Conservation (phyloP, 2,888 invertebrate genomes). For the Hartigia nigra region DNA sequence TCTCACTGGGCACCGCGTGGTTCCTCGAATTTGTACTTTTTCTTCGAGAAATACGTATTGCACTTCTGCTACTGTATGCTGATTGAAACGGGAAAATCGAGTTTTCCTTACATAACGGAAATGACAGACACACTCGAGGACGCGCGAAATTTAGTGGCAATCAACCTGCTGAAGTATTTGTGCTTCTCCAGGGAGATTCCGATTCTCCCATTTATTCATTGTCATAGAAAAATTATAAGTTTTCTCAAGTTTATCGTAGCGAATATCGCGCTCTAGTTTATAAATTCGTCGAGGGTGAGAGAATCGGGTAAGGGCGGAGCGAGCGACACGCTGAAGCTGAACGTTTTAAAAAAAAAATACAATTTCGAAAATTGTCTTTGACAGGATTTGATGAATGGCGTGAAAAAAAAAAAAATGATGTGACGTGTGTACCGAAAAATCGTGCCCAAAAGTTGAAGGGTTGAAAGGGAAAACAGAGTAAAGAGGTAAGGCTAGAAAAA, state of each 20-base stretch:
- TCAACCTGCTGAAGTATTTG: slow-evolving; percentile 63
- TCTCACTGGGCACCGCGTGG: slow-evolving; percentile 52
- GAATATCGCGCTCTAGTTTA: background rate
- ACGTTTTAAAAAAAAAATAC: background rate
- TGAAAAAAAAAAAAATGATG: background rate
- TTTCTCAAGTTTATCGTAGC: slow-evolving; percentile 17
- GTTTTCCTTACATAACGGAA: background rate
- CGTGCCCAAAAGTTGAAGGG: background rate
- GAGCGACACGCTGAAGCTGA: background rate
- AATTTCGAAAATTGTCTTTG: background rate
- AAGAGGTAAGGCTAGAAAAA: background rate
- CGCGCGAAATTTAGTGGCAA: slow-evolving; percentile 62
- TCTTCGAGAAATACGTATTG: background rate
- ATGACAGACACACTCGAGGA: slow-evolving; percentile 15
- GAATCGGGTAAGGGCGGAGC: background rate
- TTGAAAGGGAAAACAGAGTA: slow-evolving; percentile 6
- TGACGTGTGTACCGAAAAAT: background rate
- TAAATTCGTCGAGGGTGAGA: background rate
- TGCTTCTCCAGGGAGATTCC: slow-evolving; percentile 58
- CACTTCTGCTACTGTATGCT: background rate
- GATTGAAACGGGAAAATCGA: slow-evolving; percentile 7
- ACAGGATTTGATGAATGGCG: background rate
- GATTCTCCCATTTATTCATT: slow-evolving; percentile 57
- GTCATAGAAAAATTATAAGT: slow-evolving; percentile 58
- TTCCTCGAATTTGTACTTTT: background rate